A percentile compares a stretch with the other conserved stretches of the same genome.
phyloP scores from a whole-genome alignment of 2,113 vertebrate species.

The Chauna torquata region DNA sequence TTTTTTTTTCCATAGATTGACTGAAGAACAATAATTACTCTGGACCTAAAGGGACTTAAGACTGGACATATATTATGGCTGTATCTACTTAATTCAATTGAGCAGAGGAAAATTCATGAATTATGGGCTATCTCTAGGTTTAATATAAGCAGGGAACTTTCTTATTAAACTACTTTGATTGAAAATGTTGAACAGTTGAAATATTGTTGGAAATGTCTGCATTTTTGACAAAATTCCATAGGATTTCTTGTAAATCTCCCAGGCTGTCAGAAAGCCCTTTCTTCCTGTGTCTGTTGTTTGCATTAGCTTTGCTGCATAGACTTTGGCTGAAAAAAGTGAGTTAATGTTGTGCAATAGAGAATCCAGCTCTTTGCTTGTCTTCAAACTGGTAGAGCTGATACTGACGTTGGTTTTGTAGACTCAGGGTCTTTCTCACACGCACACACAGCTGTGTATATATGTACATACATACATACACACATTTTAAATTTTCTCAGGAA shows the following conservation, averaged over 20 bases:
- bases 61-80: background rate
- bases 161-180: background rate
- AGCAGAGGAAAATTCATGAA: background rate
- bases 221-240: background rate
- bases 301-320: background rate
- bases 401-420: background rate
- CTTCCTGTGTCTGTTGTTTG: background rate
- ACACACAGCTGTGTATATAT: accelerated
- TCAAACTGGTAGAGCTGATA: background rate
- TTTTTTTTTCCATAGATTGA: background rate
- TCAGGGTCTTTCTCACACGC: background rate
- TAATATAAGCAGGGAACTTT: background rate
- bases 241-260: background rate
- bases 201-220: background rate
- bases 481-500: background rate
- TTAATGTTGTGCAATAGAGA: background rate
- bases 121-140: background rate
- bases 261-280: background rate
- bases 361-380: background rate
- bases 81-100: background rate
- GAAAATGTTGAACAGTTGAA: background rate
- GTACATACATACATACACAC: background rate
- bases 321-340: background rate
- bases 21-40: background rate
- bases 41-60: background rate